These are phyloP conservation scores for Julus scandinavius DNA, from an alignment of 2,888 invertebrate genomes.

Conservation along the genomic window DNA sequence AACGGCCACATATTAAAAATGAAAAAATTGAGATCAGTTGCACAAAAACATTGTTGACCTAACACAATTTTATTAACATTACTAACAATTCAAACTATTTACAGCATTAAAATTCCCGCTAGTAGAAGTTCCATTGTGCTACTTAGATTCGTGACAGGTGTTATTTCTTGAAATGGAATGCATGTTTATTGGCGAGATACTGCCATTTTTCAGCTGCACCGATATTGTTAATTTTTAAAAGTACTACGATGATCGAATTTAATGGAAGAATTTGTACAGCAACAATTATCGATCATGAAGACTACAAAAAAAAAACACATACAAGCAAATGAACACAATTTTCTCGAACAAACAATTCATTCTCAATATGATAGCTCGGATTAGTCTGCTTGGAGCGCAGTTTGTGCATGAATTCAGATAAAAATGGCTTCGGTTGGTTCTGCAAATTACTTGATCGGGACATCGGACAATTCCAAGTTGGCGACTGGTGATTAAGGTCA, in stretches of 20 bases:
- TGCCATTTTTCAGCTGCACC: background rate
- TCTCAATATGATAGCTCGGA: background rate
- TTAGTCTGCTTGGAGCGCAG: background rate
- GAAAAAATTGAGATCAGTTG: too few species aligned
- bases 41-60: background rate
- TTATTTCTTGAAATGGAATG: background rate
- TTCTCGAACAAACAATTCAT: background rate
- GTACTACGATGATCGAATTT: background rate
- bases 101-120: constrained; percentile 10
- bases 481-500: background rate
- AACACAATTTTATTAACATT: constrained; percentile 17
- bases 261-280: constrained; percentile 26
- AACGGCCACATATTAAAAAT: too few species aligned
- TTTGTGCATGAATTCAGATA: background rate
- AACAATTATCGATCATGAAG: background rate
- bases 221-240: background rate
- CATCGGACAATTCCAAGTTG: background rate
- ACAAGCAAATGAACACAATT: constrained; percentile 5
- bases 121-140: background rate
- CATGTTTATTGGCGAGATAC: background rate
- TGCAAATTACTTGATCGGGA: background rate
- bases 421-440: background rate
- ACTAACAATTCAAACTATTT: constrained; percentile 25
- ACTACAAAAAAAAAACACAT: background rate
- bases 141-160: background rate